phyloP scores from a whole-genome alignment of 1,140 invertebrate species.

The Drosophila nasuta region DNA sequence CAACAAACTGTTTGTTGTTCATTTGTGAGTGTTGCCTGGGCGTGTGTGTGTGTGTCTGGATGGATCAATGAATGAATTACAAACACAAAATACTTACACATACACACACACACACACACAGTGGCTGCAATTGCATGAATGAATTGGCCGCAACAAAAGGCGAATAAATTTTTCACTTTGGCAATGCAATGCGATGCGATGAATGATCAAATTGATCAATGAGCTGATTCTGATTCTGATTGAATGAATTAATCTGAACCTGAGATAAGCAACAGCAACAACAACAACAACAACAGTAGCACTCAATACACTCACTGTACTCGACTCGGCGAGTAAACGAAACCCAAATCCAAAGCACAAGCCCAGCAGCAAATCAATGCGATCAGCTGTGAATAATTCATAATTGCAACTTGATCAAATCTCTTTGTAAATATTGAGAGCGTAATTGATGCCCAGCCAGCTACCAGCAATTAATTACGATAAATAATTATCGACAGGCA shows the following conservation, averaged over 20 bases:
- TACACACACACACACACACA: not conserved
- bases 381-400: not conserved
- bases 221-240: constrained; percentile 12
- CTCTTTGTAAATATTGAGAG: too few relatives aligned
- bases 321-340: not conserved
- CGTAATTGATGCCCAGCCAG: not conserved
- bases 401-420: not conserved
- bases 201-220: constrained; percentile 46
- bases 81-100: constrained; percentile 8
- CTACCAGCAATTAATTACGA: not conserved
- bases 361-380: not conserved
- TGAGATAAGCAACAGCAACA: not conserved
- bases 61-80: constrained; percentile 59
- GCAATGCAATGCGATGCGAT: constrained; percentile 22
- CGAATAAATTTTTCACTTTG: not conserved
- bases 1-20: constrained; percentile 37
- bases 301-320: not conserved
- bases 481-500: not conserved
- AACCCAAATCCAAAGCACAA: not conserved
- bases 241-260: constrained; percentile 25
- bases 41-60: constrained; percentile 20
- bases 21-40: constrained; percentile 21
- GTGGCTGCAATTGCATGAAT: constrained; percentile 40
- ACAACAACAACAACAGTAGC: not conserved
- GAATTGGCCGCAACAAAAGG: constrained; percentile 1